Percentiles rank a stretch among this genome's conserved stretches.
These are phyloP conservation scores for Beroe ovata DNA, from an alignment of 37 sponge, comb jelly and placozoan genomes.

Conservation along the genomic window DNA sequence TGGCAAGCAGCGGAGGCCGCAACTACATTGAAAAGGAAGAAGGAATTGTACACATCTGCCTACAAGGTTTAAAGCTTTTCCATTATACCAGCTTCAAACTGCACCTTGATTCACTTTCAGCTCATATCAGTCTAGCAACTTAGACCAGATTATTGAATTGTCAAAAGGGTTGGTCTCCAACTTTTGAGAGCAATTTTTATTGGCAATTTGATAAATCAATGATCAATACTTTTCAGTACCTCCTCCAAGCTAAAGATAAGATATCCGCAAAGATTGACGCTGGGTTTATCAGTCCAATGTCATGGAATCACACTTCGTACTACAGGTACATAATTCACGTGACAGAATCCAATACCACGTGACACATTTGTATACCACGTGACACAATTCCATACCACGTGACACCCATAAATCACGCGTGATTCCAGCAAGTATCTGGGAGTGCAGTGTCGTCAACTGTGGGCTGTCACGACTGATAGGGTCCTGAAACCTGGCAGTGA, in stretches of 20 bases:
- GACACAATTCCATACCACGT: no score
- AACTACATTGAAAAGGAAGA: not conserved
- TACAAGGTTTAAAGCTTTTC: constrained; percentile 3
- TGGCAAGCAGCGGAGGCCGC: constrained; percentile 27
- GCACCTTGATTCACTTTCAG: no score
- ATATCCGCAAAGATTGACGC: constrained; percentile 18
- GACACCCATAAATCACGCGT: no score
- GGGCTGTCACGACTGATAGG: constrained; percentile 12
- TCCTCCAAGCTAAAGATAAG: not conserved
- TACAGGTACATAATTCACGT: constrained; percentile 6
- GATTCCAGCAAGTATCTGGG: constrained; percentile 55
- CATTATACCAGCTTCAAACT: no score
- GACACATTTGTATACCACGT: no score
- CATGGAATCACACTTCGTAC: constrained; percentile 62
- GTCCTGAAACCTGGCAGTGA: not conserved
- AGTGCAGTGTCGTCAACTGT: constrained; percentile 57
- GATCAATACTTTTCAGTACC: constrained; percentile 47
- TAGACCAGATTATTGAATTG: no score
- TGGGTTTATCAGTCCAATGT: constrained; percentile 13
- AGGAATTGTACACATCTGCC: constrained; percentile 8
- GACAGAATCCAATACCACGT: no score
- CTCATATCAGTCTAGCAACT: no score
- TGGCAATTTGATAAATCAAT: no score
- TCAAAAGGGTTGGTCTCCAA: no score
- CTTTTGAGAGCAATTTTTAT: no score